Percentiles rank a stretch among this genome's conserved stretches.
These are phyloP conservation scores for Lepidurus packardi DNA, from an alignment of 1,140 invertebrate species.

Conservation along the genomic window DNA sequence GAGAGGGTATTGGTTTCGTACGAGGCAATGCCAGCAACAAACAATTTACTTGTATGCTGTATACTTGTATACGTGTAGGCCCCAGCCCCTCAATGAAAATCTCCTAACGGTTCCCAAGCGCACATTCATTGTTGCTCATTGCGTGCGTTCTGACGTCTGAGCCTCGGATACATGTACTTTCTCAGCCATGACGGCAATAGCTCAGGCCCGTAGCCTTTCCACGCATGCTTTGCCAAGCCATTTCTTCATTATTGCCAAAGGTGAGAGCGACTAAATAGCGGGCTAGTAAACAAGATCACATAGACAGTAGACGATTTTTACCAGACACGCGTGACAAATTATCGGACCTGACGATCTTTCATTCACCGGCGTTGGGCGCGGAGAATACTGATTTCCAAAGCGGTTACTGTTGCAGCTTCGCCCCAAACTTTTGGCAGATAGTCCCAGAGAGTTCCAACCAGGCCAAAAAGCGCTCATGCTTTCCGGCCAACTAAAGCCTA, in stretches of 20 bases:
- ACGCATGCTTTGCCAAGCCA: conserved; percentile 12
- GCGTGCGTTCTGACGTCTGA: background rate
- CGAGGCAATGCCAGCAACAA: too few relatives aligned
- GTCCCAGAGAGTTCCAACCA: background rate
- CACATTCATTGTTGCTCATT: background rate
- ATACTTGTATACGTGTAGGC: too few relatives aligned
- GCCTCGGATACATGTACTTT: background rate
- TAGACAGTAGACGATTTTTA: background rate
- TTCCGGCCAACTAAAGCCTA: background rate
- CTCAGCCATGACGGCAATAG: background rate
- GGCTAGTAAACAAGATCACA: conserved; percentile 5
- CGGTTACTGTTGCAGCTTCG: background rate
- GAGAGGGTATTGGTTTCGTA: too few relatives aligned
- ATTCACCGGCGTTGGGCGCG: background rate
- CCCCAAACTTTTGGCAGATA: background rate
- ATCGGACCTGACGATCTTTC: conserved; percentile 18
- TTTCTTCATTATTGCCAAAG: conserved; percentile 5
- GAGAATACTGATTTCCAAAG: background rate
- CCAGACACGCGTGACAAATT: conserved; percentile 4
- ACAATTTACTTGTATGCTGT: too few relatives aligned
- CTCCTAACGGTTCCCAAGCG: too few relatives aligned
- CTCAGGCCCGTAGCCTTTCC: background rate
- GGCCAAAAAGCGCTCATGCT: background rate
- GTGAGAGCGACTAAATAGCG: background rate
- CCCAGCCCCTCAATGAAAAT: too few relatives aligned